A percentile compares a stretch with the other conserved stretches of the same genome.
Conservation (phyloP, 2,797 vertebrate genomes). For the Pteronotus mesoamericanus region DNA sequence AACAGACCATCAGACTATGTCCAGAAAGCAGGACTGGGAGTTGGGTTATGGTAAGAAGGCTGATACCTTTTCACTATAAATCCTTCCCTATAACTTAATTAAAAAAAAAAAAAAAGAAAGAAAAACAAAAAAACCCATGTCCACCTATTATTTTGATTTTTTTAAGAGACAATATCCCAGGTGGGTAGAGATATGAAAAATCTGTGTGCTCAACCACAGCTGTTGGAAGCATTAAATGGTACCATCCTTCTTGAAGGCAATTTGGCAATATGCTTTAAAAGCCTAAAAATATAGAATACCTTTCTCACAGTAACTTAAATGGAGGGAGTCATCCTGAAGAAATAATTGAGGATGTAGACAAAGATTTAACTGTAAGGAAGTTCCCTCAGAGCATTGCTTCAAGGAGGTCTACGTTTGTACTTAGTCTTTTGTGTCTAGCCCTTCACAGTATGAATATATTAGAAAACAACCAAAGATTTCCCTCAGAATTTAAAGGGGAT, state of each 20-base stretch:
- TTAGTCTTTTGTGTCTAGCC: neutral
- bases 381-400: neutral
- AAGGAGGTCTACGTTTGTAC: neutral
- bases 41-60: neutral
- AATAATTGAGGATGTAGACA: neutral
- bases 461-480: neutral
- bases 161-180: neutral
- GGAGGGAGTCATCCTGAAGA: neutral
- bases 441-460: neutral
- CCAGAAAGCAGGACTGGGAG: neutral
- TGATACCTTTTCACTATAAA: neutral
- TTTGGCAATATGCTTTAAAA: neutral
- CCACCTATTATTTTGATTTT: neutral
- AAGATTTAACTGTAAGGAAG: neutral
- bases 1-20: neutral
- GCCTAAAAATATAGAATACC: neutral
- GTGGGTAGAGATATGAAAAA: neutral
- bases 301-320: neutral
- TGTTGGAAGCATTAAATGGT: neutral
- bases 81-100: neutral
- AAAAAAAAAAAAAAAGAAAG: neutral
- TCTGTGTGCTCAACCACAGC: neutral
- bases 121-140: neutral
- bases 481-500: neutral
- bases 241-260: neutral